These are phyloP conservation scores for Temnothorax curvispinosus DNA, from an alignment of 1,140 invertebrate genomes.

Conservation along the genomic window DNA sequence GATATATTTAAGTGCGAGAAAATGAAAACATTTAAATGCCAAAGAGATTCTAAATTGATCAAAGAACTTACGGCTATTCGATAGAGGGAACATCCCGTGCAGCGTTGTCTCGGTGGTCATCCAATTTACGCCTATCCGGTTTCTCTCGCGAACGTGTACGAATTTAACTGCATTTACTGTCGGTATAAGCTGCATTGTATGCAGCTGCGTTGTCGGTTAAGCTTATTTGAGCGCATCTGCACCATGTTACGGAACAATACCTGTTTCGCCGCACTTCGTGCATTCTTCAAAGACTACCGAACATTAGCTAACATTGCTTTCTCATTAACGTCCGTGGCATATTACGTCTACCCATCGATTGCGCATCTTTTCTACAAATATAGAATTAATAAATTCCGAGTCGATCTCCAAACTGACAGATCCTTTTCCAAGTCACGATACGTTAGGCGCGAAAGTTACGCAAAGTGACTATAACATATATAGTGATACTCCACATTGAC, in stretches of 20 bases:
- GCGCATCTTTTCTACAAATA: background rate
- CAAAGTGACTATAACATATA: background rate
- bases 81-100: background rate
- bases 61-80: background rate
- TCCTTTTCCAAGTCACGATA: background rate
- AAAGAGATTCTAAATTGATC: background rate
- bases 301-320: background rate
- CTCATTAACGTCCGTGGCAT: background rate
- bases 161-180: constrained; percentile 46
- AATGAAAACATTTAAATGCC: too few relatives aligned
- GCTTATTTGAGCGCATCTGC: constrained; percentile 45
- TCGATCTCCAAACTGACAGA: background rate
- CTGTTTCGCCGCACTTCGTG: background rate
- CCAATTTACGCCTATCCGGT: constrained; percentile 47
- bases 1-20: background rate
- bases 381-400: background rate
- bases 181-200: constrained; percentile 42
- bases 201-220: constrained; percentile 33
- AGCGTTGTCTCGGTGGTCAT: constrained; percentile 26
- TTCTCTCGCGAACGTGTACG: constrained; percentile 47
- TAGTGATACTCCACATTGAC: background rate
- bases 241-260: constrained; percentile 11
- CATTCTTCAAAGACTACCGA: background rate
- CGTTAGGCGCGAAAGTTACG: background rate
- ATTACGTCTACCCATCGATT: background rate